A percentile compares a stretch with the other conserved stretches of the same genome.
Conservation (phyloP, 2,797 vertebrate genomes). For the Ambastaia sidthimunki region DNA sequence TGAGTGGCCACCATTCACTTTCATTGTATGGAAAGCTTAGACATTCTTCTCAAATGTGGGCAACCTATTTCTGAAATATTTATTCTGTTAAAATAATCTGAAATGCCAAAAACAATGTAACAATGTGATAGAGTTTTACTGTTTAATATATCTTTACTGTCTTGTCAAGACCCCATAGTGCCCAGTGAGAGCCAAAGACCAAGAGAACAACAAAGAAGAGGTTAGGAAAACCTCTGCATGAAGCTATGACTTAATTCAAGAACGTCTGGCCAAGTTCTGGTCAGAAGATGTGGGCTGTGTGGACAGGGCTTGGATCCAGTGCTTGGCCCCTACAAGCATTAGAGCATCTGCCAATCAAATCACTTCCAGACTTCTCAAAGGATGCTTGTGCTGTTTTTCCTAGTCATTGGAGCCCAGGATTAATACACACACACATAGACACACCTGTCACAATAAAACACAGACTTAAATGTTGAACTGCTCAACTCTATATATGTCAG, state of each 20-base stretch:
- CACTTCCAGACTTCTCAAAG: conserved; percentile 12
- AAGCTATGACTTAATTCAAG: conserved; percentile 39
- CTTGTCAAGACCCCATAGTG: neutral
- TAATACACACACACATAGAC: neutral
- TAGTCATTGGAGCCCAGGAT: neutral
- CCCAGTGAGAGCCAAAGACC: neutral
- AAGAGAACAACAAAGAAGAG: neutral
- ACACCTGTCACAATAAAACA: conserved; percentile 4
- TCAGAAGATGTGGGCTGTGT: conserved; percentile 17
- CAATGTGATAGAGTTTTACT: neutral
- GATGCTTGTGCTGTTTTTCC: neutral
- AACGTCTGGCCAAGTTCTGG: conserved; percentile 25
- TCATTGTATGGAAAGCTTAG: neutral
- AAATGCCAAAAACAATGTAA: too few relatives aligned
- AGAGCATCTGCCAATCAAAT: conserved; percentile 42
- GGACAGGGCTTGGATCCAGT: conserved; percentile 4
- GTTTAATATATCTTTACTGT: neutral
- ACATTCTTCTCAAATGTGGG: too few relatives aligned
- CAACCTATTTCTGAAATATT: too few relatives aligned
- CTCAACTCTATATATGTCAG: neutral
- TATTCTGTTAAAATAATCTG: too few relatives aligned
- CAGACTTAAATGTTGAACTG: too few relatives aligned
- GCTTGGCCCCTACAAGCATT: conserved; percentile 10
- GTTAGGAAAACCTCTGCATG: conserved; percentile 23
- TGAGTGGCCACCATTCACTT: neutral